Evolutionary conservation across 2,113 vertebrate genomes (phyloP), one percentile per base, ranked within the genome.

Genomic region (Aphyosemion australe): DNA sequence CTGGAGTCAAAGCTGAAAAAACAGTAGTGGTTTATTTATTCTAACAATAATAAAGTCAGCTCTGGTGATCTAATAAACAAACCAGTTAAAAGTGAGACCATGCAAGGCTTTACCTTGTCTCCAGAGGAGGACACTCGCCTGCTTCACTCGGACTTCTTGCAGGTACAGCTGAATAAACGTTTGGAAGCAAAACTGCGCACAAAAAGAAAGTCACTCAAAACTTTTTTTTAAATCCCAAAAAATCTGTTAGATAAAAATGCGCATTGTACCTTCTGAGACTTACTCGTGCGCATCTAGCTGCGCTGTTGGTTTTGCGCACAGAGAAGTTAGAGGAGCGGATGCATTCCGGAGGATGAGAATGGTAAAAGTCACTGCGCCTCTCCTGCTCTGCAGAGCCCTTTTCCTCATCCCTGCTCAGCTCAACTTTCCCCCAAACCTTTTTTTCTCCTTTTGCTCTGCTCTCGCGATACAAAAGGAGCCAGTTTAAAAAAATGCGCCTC

Each of bases 101-200:
- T 69, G n/a, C n/a, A n/a, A n/a, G n/a, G n/a, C 72, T 72, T 82
- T 87, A 91, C 90, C 88, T 89, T 83, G 83, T 85, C 85, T 89
- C 84, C 84, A 54, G 47, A 57, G 32, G 59, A 89, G 88, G 83
- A 88, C 87, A 88, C 79, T 69, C 70, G 71, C 74, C 65, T 41
- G 51, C 70, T 67, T 64, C 49, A 59, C 74, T 74, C 47, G 61
- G 26, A 9, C 26, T 37, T 37, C 65, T 65, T 65, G 67, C 84
- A 85, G 75, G 78, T 86, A 76, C 34, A 65, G 71, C 66, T 64
- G 65, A 75, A 78, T 49, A 76, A 77, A 83, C 50, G 57, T 55
- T 70, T 31, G 61, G 6, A 53, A 34, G 53, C 63, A 78, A 64
- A 78, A 74, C 52, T 78, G 80, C 63, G 61, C 8, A 84, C 48